Percentiles rank a stretch among this genome's conserved stretches.
Evolutionary conservation across 2,888 invertebrate species (phyloP).

Genomic region (Saturnia japonica): DNA sequence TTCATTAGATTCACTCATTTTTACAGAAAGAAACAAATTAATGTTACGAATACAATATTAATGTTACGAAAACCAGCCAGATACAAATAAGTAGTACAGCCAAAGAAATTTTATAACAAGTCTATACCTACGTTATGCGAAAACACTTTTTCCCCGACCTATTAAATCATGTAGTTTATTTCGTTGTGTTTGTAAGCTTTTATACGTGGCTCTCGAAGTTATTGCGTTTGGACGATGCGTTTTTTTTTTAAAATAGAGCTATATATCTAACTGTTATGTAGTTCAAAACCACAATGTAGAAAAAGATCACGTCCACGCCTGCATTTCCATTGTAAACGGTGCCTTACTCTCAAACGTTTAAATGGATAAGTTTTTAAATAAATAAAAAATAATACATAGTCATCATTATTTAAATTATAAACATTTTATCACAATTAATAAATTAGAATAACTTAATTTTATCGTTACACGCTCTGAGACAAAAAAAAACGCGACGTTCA

Average conservation of each 20-base stretch:
- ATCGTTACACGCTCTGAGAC: not conserved
- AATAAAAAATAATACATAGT: too few species aligned
- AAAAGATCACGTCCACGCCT: not conserved
- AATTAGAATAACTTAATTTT: not conserved
- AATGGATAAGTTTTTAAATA: slow-evolving; percentile 20
- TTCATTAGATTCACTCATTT: too few species aligned
- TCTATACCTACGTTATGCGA: too few species aligned
- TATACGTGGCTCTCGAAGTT: slow-evolving; percentile 34
- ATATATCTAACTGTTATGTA: not conserved
- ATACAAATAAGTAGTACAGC: too few species aligned
- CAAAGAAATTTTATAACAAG: too few species aligned
- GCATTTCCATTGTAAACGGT: slow-evolving; percentile 4
- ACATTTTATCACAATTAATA: not conserved
- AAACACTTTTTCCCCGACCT: too few species aligned
- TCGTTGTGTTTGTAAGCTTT: slow-evolving; percentile 57
- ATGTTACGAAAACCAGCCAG: too few species aligned
- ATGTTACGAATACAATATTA: too few species aligned
- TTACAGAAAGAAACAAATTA: too few species aligned
- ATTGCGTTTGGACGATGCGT: slow-evolving; percentile 2
- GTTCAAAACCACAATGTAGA: not conserved
- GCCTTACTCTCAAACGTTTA: slow-evolving; percentile 12
- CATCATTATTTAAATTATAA: not conserved
- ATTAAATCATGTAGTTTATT: slow-evolving; percentile 54
- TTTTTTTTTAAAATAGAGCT: slow-evolving; percentile 13
- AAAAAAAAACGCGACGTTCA: slow-evolving; percentile 2